These are phyloP conservation scores for Halocaridina rubra DNA, from an alignment of 2,888 invertebrate genomes.

Conservation along the genomic window DNA sequence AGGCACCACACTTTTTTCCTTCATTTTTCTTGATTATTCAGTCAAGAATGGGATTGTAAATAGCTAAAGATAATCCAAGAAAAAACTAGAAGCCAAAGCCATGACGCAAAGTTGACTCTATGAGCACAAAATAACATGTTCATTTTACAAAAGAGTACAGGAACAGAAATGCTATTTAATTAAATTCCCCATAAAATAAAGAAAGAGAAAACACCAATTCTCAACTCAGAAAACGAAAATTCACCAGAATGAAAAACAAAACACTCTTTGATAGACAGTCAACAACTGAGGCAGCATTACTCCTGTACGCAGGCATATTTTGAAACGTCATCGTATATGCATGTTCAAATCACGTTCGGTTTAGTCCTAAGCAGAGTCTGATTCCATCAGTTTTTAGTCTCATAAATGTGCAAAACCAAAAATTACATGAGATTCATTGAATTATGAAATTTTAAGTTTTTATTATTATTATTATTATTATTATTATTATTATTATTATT, in stretches of 20 bases:
- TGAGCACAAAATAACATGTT: too few species aligned
- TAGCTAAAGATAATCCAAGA: too few species aligned
- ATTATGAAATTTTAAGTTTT: not conserved
- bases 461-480: not conserved
- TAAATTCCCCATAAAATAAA: not conserved
- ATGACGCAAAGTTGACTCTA: too few species aligned
- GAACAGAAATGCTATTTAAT: too few species aligned
- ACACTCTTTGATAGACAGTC: not conserved
- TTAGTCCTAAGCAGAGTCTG: not conserved
- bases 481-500: not conserved
- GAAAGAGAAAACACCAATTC: not conserved
- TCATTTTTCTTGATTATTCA: too few species aligned
- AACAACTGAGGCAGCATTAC: not conserved
- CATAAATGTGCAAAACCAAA: not conserved
- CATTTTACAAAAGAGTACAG: too few species aligned
- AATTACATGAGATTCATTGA: not conserved
- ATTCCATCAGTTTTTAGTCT: too few species aligned
- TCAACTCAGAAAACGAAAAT: not conserved
- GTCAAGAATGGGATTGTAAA: too few species aligned
- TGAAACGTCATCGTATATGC: not conserved
- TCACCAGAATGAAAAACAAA: not conserved
- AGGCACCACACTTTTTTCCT: too few species aligned
- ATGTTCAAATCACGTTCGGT: not conserved
- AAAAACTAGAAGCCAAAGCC: too few species aligned
- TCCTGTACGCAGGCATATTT: not conserved